These are phyloP conservation scores for Cataglyphis hispanica DNA, from an alignment of 1,140 invertebrate genomes.

Conservation along the genomic window DNA sequence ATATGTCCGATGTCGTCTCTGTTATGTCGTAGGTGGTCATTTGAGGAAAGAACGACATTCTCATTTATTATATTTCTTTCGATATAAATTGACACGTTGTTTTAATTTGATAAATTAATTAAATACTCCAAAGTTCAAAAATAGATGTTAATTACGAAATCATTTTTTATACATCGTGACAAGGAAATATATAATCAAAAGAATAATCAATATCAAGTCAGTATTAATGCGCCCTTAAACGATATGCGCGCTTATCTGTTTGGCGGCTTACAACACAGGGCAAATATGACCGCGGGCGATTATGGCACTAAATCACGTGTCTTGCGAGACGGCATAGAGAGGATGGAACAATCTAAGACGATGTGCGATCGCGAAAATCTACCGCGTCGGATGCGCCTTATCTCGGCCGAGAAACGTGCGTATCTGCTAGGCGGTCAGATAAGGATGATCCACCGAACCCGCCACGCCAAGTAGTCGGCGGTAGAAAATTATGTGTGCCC, in stretches of 20 bases:
- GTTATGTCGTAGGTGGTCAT: neutral
- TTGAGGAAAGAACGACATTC: neutral
- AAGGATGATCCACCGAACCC: constrained; percentile 63
- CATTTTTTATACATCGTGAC: too few relatives aligned
- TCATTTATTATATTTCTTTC: neutral
- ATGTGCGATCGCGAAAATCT: constrained; percentile 64
- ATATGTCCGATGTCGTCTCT: neutral
- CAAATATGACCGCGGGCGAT: constrained; percentile 59
- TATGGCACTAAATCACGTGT: constrained; percentile 45
- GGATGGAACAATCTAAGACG: constrained; percentile 49
- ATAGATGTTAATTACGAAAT: too few relatives aligned
- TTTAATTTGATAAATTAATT: neutral
- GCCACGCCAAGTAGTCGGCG: constrained; percentile 33
- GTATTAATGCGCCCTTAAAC: constrained; percentile 41
- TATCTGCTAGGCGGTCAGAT: constrained; percentile 60
- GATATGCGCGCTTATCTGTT: constrained; percentile 48
- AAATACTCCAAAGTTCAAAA: too few relatives aligned
- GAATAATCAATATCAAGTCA: too few relatives aligned
- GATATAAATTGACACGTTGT: neutral
- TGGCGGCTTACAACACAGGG: constrained; percentile 27
- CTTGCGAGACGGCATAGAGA: constrained; percentile 11
- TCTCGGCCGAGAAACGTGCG: constrained; percentile 60
- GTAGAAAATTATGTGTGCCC: constrained; percentile 66
- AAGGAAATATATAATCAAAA: too few relatives aligned
- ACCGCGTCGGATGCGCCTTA: constrained; percentile 66